Evolutionary conservation across 2,797 vertebrate genomes (phyloP), one percentile per base, ranked within the genome.

Genomic region (Myotis myotis): DNA sequence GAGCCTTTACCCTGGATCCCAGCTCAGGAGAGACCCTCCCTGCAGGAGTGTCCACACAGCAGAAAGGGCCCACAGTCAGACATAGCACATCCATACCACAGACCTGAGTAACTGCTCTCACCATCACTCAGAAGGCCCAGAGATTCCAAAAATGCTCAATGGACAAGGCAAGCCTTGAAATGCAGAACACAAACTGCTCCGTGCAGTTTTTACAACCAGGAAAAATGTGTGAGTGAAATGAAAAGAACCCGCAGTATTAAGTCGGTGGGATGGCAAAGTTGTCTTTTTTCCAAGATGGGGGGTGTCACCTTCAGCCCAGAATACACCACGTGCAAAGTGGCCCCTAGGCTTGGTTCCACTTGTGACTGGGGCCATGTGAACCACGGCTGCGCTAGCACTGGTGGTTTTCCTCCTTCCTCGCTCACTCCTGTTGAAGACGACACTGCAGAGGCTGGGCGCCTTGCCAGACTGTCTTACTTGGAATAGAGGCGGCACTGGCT

Each of bases 401-500:
- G 94, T 95, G 96, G 93, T 96, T 96, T 96, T 93, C 72, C 78
- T 95, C 94, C 82, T 75, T 68, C 66, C 57, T 49, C 49, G 49
- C 51, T 87, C 36, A 30, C 55, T 84, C 90, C 60, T 38, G 5
- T 3, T 38, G 79, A 89, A 36, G 44, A 36, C 20, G 25, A 44
- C 3, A 3, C 85, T 78, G 92, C 62, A n/a, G 91, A 66, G 91
- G 64, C 88, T 0, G 86, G 97, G 97, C 81, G 0, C 68, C 44
- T 51, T 10, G 96, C 95, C 96, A 97, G 96, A 12, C n/a, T 1
- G 9, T 55, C 53, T 85, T 89, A 92, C 96, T 96, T 95, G 66
- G 94, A 72, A 20, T 25, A 60, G 94, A 96, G 96, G 79, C 97
- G 95, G 95, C 70, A 95, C 98, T 96, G 93, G 98, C 98, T 97